Percentiles rank a stretch among this genome's conserved stretches.
Evolutionary conservation across 2,113 vertebrate species (phyloP).

Genomic region (Mugil cephalus): DNA sequence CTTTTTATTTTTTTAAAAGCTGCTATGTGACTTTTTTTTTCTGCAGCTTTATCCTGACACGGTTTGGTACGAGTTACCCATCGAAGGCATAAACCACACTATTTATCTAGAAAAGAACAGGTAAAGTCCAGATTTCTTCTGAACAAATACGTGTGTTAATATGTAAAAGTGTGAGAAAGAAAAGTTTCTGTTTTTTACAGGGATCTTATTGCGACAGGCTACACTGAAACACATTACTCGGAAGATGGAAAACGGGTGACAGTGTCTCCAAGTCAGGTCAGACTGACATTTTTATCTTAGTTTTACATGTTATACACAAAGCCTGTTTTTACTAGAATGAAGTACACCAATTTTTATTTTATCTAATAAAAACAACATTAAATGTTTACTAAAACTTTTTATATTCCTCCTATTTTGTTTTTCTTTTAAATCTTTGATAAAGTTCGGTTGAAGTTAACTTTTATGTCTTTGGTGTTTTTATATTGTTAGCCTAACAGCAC

Average conservation of each 20-base stretch:
- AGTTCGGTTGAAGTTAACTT: too few species aligned
- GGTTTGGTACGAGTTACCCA: constrained; percentile 73
- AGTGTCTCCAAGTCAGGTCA: constrained; percentile 78
- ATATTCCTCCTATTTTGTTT: too few species aligned
- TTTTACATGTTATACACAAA: too few species aligned
- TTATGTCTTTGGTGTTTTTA: too few species aligned
- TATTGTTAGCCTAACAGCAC: too few species aligned
- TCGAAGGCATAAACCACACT: constrained; percentile 80
- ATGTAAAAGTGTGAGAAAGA: not conserved
- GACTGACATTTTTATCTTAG: not conserved
- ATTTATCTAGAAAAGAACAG: constrained; percentile 84
- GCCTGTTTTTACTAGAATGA: too few species aligned
- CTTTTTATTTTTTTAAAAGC: too few species aligned
- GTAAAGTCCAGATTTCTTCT: constrained; percentile 45
- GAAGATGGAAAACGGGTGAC: constrained; percentile 83
- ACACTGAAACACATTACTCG: constrained; percentile 85
- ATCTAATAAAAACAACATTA: too few species aligned
- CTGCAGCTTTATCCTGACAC: constrained; percentile 77
- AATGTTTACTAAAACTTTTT: too few species aligned
- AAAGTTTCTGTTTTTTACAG: constrained; percentile 65
- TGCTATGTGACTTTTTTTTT: constrained; percentile 3
- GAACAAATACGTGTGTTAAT: not conserved
- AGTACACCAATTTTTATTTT: too few species aligned
- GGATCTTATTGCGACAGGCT: constrained; percentile 84
- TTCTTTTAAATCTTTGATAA: too few species aligned